These are phyloP conservation scores for Augiades crinisus DNA, from an alignment of 2,888 invertebrate genomes.

Conservation along the genomic window DNA sequence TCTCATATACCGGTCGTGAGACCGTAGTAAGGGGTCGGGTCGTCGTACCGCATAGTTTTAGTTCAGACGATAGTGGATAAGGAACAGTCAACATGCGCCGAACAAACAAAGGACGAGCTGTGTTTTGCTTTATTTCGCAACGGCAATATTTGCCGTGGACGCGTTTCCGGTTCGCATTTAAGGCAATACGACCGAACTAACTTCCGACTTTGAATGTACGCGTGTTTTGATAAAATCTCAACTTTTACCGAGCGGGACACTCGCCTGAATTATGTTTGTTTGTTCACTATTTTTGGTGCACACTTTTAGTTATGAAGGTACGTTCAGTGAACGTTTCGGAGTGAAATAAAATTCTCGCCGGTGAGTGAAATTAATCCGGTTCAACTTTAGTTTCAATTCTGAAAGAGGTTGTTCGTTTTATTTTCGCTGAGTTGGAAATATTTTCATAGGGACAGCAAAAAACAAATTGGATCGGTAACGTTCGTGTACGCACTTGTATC, in stretches of 20 bases:
- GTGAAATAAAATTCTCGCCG: slow-evolving; percentile 16
- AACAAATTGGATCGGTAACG: slow-evolving; percentile 14
- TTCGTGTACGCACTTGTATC: slow-evolving; percentile 3
- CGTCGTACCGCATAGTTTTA: slow-evolving; percentile 61
- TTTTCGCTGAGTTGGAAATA: slow-evolving; percentile 4
- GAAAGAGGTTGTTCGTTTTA: not conserved
- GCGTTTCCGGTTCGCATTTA: slow-evolving; percentile 55
- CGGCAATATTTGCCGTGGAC: slow-evolving; percentile 55
- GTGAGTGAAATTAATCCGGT: slow-evolving; percentile 6
- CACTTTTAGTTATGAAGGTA: slow-evolving; percentile 21
- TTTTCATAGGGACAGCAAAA: slow-evolving; percentile 4
- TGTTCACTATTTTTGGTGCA: slow-evolving; percentile 20
- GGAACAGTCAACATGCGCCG: slow-evolving; percentile 68
- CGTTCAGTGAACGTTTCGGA: slow-evolving; percentile 21
- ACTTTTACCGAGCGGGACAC: slow-evolving; percentile 18
- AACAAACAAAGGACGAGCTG: slow-evolving; percentile 70
- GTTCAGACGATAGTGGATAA: slow-evolving; percentile 73
- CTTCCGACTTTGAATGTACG: slow-evolving; percentile 23
- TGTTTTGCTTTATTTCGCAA: slow-evolving; percentile 71
- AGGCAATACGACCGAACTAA: slow-evolving; percentile 38
- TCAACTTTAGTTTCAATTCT: slow-evolving; percentile 16
- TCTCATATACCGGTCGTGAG: no score
- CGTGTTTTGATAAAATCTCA: slow-evolving; percentile 25
- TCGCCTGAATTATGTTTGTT: slow-evolving; percentile 20
- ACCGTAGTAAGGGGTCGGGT: slow-evolving; percentile 46